Evolutionary conservation across 2,797 vertebrate genomes (phyloP).

Genomic region (Anableps anableps): DNA sequence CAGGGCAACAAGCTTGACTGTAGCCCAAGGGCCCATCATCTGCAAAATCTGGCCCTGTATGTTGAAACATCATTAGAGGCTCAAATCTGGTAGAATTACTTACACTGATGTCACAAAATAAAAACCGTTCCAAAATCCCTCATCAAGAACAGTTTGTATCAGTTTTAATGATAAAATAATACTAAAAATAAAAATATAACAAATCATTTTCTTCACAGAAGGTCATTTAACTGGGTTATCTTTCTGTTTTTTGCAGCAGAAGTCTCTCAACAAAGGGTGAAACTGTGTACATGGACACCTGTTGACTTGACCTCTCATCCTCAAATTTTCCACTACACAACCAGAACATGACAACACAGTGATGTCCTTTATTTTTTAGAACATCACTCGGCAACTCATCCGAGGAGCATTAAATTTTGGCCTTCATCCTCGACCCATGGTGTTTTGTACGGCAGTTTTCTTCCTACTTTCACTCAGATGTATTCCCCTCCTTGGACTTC

Average conservation of each 20-base stretch:
- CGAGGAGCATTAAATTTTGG: constrained; percentile 19
- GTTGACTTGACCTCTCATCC: constrained; percentile 64
- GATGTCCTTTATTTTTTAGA: constrained; percentile 43
- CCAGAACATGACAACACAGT: constrained; percentile 13
- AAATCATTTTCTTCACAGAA: not conserved
- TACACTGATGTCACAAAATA: not conserved
- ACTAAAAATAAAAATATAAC: not conserved
- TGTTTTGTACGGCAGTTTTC: constrained; percentile 7
- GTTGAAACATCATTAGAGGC: not conserved
- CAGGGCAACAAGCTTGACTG: not conserved
- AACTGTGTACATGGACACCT: constrained; percentile 39
- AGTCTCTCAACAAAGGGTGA: constrained; percentile 11
- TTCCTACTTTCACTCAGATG: constrained; percentile 36
- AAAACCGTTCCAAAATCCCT: not conserved
- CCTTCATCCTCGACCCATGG: constrained; percentile 29
- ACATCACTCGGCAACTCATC: constrained; percentile 41
- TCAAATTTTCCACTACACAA: constrained; percentile 34
- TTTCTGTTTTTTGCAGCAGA: constrained; percentile 1
- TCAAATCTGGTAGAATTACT: not conserved
- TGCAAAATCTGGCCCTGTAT: not conserved
- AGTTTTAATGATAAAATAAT: not conserved
- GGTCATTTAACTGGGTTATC: not conserved
- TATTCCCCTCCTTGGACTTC: constrained; percentile 48
- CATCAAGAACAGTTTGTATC: not conserved
- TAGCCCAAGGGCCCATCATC: not conserved